Evolutionary conservation across 2,797 vertebrate genomes (phyloP).

Genomic region (Cirrhinus mrigala): DNA sequence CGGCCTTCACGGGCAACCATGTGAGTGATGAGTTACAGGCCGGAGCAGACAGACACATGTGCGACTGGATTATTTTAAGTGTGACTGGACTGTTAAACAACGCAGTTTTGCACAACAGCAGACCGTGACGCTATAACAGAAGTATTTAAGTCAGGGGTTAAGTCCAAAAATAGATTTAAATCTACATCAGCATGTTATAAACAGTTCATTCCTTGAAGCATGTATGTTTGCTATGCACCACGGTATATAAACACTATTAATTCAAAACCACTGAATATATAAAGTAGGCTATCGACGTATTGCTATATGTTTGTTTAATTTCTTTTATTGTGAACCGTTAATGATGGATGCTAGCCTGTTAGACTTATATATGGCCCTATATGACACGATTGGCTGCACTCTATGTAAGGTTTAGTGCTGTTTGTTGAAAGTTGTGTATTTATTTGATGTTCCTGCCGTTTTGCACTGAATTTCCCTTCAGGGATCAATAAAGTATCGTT

Average conservation of each 20-base stretch:
- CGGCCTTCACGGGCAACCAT: constrained; percentile 76
- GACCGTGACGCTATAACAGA: not conserved
- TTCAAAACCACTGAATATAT: too few relatives aligned
- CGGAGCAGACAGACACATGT: constrained; percentile 68
- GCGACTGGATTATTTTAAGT: constrained; percentile 42
- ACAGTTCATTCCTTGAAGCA: too few relatives aligned
- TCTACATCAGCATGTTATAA: not conserved
- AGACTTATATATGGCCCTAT: not conserved
- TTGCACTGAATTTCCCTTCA: constrained; percentile 13
- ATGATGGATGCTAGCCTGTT: not conserved
- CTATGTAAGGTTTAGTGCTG: constrained; percentile 13
- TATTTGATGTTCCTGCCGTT: constrained; percentile 22
- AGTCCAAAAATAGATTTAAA: not conserved
- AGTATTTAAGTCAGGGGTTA: constrained; percentile 1
- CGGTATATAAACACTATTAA: too few relatives aligned
- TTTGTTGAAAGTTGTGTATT: constrained; percentile 25
- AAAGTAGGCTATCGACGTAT: too few relatives aligned
- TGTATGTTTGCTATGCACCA: too few relatives aligned
- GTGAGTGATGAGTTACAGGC: constrained; percentile 79
- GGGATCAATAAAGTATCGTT: constrained; percentile 37
- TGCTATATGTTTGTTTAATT: not conserved
- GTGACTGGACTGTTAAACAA: constrained; percentile 28
- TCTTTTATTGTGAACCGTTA: not conserved
- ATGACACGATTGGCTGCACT: constrained; percentile 2
- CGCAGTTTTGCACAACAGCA: constrained; percentile 29